Conservation (phyloP, 2,888 invertebrate species). For the Agrochola lota region DNA sequence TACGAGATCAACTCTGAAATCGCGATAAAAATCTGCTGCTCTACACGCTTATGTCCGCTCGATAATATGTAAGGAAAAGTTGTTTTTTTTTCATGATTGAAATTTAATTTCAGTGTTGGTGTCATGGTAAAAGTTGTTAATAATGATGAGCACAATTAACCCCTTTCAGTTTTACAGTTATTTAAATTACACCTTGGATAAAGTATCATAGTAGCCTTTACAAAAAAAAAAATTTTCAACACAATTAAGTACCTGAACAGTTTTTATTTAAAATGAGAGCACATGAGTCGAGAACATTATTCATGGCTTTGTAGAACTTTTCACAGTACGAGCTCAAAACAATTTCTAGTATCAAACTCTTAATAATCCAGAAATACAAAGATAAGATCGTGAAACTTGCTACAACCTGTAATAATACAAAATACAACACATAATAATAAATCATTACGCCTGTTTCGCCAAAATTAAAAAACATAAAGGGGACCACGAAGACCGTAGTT, state of each 20-base stretch:
- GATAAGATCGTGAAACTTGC: conserved; percentile 16
- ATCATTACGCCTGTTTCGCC: no score
- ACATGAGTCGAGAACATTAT: conserved; percentile 23
- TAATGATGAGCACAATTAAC: background rate
- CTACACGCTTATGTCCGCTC: no score
- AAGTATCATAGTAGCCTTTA: background rate
- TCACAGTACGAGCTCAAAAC: conserved; percentile 30
- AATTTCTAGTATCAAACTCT: conserved; percentile 32
- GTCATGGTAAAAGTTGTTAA: background rate
- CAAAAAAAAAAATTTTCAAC: background rate
- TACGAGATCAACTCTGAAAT: no score
- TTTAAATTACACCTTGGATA: background rate
- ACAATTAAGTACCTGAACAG: conserved; percentile 19
- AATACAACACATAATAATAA: no score
- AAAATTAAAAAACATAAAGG: no score
- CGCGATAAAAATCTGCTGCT: no score
- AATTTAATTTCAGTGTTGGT: background rate
- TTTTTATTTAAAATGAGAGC: conserved; percentile 19
- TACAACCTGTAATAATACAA: conserved; percentile 9
- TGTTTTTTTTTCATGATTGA: background rate
- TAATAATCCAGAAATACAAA: conserved; percentile 30
- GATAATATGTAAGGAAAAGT: background rate
- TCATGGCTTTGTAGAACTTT: conserved; percentile 20
- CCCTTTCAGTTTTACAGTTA: background rate
- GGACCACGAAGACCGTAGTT: no score